These are phyloP conservation scores for Carassius gibelio DNA, from an alignment of 2,113 vertebrate species.

Conservation along the genomic window DNA sequence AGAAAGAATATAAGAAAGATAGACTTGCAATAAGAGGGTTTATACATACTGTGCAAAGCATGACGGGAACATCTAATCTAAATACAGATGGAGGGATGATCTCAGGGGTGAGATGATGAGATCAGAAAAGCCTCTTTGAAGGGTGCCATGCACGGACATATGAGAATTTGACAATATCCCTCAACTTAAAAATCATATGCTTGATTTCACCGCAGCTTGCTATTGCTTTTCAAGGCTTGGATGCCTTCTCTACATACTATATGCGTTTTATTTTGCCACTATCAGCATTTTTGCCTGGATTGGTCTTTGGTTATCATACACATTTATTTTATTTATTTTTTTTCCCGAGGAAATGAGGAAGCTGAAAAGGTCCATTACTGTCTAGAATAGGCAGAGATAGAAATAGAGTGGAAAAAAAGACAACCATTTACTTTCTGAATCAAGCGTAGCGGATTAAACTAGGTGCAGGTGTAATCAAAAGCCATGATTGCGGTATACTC, in stretches of 20 bases:
- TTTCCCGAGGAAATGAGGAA: not conserved
- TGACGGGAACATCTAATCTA: constrained; percentile 2
- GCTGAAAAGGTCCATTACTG: constrained; percentile 21
- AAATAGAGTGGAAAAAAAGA: constrained; percentile 1
- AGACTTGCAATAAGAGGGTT: constrained; percentile 3
- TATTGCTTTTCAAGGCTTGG: constrained; percentile 38
- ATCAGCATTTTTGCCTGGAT: not conserved
- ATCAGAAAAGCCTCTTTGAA: constrained; percentile 22
- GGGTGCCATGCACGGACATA: not conserved
- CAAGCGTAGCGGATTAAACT: constrained; percentile 32
- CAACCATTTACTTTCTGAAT: constrained; percentile 32
- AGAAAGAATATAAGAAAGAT: not conserved
- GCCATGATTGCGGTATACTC: constrained; percentile 47
- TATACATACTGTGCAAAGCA: not conserved
- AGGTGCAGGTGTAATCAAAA: constrained; percentile 40
- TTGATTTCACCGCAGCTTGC: constrained; percentile 16
- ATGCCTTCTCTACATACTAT: not conserved
- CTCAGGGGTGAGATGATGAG: constrained; percentile 22
- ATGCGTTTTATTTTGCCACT: constrained; percentile 3
- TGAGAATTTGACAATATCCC: not conserved
- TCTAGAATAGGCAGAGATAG: constrained; percentile 23
- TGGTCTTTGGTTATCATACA: not conserved
- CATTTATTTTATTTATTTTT: too few relatives aligned
- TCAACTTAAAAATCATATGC: not conserved
- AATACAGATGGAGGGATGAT: constrained; percentile 35